Conservation (phyloP, 2,797 vertebrate genomes). For the Acrocephalus scirpaceus region DNA sequence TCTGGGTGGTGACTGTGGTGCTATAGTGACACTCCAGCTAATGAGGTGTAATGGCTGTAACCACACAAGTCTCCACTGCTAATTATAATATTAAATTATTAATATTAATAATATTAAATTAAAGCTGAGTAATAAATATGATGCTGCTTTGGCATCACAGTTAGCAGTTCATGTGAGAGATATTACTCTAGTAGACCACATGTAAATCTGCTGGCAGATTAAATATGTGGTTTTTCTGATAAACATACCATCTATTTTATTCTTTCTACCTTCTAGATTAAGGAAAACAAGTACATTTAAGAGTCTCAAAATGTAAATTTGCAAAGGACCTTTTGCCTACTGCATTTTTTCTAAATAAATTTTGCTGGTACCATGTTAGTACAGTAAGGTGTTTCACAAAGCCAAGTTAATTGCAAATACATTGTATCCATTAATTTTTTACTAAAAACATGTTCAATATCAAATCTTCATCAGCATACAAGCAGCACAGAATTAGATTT, state of each 20-base stretch:
- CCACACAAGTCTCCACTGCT: not conserved
- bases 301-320: not conserved
- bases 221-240: not conserved
- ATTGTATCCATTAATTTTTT: not conserved
- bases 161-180: not conserved
- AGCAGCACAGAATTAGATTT: not conserved
- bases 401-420: not conserved
- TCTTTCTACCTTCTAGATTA: not conserved
- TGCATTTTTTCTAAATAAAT: not conserved
- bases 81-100: not conserved
- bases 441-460: not conserved
- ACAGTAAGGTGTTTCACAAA: not conserved
- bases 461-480: not conserved
- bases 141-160: not conserved
- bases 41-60: not conserved
- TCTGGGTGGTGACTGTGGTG: rapidly evolving
- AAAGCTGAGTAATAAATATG: not conserved
- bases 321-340: not conserved
- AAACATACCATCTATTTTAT: not conserved
- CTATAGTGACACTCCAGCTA: not conserved
- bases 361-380: not conserved
- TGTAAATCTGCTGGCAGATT: not conserved
- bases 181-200: not conserved
- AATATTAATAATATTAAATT: no score
- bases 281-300: not conserved